Evolutionary conservation across 2,797 vertebrate species (phyloP).

Genomic region (Scomberomorus guttatus): DNA sequence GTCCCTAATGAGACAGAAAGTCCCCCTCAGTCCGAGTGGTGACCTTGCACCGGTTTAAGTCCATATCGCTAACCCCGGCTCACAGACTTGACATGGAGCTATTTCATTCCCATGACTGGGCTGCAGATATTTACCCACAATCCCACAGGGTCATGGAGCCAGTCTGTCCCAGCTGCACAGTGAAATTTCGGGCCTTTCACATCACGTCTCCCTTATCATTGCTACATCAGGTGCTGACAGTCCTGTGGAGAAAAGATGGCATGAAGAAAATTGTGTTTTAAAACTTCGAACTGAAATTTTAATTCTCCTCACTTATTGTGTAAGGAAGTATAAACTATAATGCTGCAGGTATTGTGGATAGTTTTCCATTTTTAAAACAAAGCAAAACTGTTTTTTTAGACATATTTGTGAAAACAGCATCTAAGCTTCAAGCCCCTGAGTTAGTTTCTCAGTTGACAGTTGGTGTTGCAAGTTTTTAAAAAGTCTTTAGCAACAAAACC

Average conservation of each 20-base stretch:
- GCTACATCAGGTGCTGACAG: slow-evolving; percentile 36
- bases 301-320: too few species aligned
- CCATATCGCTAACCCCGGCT: slow-evolving; percentile 64
- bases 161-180: slow-evolving; percentile 61
- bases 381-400: neutral
- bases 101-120: slow-evolving; percentile 84
- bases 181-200: slow-evolving; percentile 50
- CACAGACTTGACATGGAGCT: slow-evolving; percentile 63
- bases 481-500: too few species aligned
- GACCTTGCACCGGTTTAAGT: slow-evolving; percentile 63
- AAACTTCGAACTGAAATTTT: neutral
- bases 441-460: too few species aligned
- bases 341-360: neutral
- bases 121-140: slow-evolving; percentile 83
- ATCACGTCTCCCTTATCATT: slow-evolving; percentile 44
- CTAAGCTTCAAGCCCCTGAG: too few species aligned
- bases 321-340: too few species aligned
- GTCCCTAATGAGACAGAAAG: slow-evolving; percentile 57
- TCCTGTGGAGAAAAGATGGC: neutral
- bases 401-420: neutral
- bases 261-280: neutral
- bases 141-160: slow-evolving; percentile 69
- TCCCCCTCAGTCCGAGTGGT: slow-evolving; percentile 44
- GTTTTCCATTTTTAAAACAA: neutral
- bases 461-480: too few species aligned